Base-by-base conservation (phyloP, 2,888 invertebrate genomes). In the Luperina testacea region DNA sequence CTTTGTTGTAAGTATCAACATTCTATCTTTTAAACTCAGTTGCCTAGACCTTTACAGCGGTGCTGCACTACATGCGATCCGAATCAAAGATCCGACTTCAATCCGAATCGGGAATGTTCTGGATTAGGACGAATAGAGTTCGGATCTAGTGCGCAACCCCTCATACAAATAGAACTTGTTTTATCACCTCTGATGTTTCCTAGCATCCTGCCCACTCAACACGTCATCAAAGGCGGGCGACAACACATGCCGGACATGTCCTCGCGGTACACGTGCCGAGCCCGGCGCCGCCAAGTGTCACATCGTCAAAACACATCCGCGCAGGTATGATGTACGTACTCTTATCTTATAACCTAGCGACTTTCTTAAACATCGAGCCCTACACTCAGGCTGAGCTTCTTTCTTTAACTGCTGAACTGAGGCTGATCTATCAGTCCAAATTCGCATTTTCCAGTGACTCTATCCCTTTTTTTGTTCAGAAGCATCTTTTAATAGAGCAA, bases 281-380 rank as follows among this genome's bases (percentile, higher is more conserved):
- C 90, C 89, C 7, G 93, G 90, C 38, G 85, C 90, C 27, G 61
- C 73, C 32, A 65, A 70, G 27, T 91, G 93, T 72, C 74, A 68
- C 73, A 6, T 51, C 27, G 45, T 63, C 74, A 68, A 71, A 38
- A 2, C 72, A 27, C 75, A 77, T n/a, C 86, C 81, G 75, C 90
- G 91, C 80, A 92, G 92, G 90, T 93, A 91, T 84, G 92, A 93
- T 89, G 94, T 93, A 92, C 90, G 93, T 92, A 91, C 78, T 78
- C 65, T 48, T 75, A 75, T 17, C 32, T 38, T n/a, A 75, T 74
- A 65, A 75, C 48, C 59, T 13, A 20, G 71, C 59, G n/a, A 20
- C 38, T 57, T 48, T 48, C 13, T 48, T 13, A 13, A 48, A 48
- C 13, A 45, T 11, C 11, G 45, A 45, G 45, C 45, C 45, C 45